Evolutionary conservation across 2,888 invertebrate genomes (phyloP).

Genomic region (Eumacrocentrus americanus): DNA sequence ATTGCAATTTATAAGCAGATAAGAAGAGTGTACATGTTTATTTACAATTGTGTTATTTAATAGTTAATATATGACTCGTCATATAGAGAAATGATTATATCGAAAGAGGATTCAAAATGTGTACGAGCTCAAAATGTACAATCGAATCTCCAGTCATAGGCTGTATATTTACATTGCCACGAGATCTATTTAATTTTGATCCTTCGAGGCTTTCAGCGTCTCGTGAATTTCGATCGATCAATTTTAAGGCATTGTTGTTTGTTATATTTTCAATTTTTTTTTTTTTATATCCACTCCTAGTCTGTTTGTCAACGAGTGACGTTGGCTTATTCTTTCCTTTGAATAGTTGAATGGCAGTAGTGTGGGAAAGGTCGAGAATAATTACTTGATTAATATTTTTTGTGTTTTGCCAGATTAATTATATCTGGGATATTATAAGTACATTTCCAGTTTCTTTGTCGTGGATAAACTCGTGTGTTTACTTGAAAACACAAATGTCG

Average conservation of each 20-base stretch:
- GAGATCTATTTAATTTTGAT: constrained; percentile 30
- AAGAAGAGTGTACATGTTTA: constrained; percentile 11
- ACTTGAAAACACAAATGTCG: background rate
- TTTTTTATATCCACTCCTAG: constrained; percentile 22
- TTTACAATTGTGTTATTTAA: constrained; percentile 11
- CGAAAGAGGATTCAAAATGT: background rate
- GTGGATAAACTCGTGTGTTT: background rate
- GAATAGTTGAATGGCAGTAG: constrained; percentile 45
- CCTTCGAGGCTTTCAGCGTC: constrained; percentile 23
- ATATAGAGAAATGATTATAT: constrained; percentile 3
- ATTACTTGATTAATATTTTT: constrained; percentile 21
- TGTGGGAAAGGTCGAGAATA: constrained; percentile 40
- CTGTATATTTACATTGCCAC: constrained; percentile 39
- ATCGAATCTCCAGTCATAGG: constrained; percentile 25
- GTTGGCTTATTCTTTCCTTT: constrained; percentile 26
- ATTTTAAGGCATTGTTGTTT: constrained; percentile 52
- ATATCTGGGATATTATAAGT: constrained; percentile 5
- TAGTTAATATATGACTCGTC: background rate
- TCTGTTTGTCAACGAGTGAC: too few species aligned
- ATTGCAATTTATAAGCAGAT: constrained; percentile 14
- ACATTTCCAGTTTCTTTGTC: constrained; percentile 2
- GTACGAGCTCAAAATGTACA: constrained; percentile 9
- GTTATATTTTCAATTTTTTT: constrained; percentile 27
- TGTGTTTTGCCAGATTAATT: constrained; percentile 1
- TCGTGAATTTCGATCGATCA: constrained; percentile 37